Evolutionary conservation across 2,888 invertebrate genomes (phyloP), one percentile per base, ranked within the genome.

Genomic region (Penaeus monodon): DNA sequence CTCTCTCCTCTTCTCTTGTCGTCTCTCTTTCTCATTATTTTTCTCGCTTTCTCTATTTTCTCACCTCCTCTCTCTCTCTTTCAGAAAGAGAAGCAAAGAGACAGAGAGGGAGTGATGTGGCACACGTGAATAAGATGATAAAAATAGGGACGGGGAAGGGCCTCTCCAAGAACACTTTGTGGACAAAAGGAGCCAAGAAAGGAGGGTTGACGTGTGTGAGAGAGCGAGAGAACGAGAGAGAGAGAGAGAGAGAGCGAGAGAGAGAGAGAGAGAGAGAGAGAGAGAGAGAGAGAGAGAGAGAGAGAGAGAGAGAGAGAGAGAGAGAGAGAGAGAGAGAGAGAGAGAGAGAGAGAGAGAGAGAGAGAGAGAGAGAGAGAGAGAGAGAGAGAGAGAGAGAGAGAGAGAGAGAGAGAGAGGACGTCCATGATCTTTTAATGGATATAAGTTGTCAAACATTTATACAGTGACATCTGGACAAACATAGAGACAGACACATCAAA

Each of bases 221-320:
- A 74, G 74, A 38, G 17, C 44, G 14, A 27, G 2, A 73, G 20
- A 27, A 6, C 2, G 8, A 27, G 38, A 73, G 0, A 73, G 29
- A 73, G 8, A 74, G 74, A 74, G 7, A 74, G 74, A 74, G 7
- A 74, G 74, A 74, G 7, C 38, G 38, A 74, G 7, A 74, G 74
- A 74, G 7, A 74, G 33, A 74, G 38, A 74, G 74, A 74, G 38
- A 74, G 38, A 74, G 74, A 33, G 74, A 33, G n/a, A 33, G 22
- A 27, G 33, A 44, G 73, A 20, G 29, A 24, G 73, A 38, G 33
- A 44, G 33, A 44, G 17, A 38, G 73, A 33, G 73, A 38, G 17
- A 38, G 73, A 33, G 73, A 38, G 17, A 38, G 73, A 33, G 73
- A 38, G 29, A 29, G 73, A n/a, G 49, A 44, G 49, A n/a, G 49